Percentiles rank a stretch among this genome's conserved stretches.
phyloP scores from a whole-genome alignment of 2,888 invertebrate genomes.

The Archips crataeganus region DNA sequence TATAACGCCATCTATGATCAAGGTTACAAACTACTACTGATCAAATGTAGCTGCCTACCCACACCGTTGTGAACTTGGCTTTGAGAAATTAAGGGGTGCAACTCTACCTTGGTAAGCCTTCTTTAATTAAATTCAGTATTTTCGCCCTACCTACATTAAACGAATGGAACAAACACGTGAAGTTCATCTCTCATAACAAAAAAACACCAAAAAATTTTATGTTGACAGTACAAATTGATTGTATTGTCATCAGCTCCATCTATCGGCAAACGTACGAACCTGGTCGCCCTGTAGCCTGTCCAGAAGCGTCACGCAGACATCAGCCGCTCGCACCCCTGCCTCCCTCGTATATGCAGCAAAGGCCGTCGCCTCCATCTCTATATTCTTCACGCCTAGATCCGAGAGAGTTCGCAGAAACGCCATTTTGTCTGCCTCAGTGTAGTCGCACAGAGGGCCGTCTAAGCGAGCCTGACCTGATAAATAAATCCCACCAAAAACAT shows the following conservation, averaged over 20 bases:
- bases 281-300: conserved; percentile 90
- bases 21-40: not conserved
- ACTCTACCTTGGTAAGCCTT: no score
- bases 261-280: conserved; percentile 60
- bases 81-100: not conserved
- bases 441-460: conserved; percentile 91
- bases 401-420: conserved; percentile 83
- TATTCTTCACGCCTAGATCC: conserved; percentile 88
- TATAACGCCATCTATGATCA: conserved; percentile 13
- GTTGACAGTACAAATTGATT: no score
- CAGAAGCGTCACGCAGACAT: conserved; percentile 90
- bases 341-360: conserved; percentile 89
- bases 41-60: no score
- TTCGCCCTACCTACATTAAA: no score
- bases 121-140: no score
- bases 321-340: conserved; percentile 88
- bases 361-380: conserved; percentile 93
- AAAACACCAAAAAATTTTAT: no score
- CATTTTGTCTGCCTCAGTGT: conserved; percentile 87
- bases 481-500: not conserved
- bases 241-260: conserved; percentile 19
- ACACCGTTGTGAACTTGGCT: no score
- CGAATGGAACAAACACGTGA: no score
- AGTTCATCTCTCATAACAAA: no score
- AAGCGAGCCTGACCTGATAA: conserved; percentile 90